phyloP scores from a whole-genome alignment of 2,888 invertebrate genomes.

The Thysanoteuthis rhombus region DNA sequence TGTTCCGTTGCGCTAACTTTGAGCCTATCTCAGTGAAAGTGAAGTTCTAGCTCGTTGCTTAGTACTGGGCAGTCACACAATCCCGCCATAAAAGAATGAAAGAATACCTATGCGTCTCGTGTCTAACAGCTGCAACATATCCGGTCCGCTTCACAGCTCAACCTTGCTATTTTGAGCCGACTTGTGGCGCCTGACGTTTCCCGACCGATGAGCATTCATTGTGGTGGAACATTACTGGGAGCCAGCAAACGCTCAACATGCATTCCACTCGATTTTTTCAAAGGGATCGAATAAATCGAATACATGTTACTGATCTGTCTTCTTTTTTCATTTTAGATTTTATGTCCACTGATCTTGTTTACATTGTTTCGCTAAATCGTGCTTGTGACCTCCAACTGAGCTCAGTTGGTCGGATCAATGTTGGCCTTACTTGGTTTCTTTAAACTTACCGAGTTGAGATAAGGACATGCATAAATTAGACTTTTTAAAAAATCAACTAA shows the following conservation, averaged over 20 bases:
- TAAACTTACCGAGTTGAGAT: too few relatives aligned
- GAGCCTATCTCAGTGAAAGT: background rate
- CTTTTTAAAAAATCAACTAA: too few relatives aligned
- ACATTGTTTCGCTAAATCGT: background rate
- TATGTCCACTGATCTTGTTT: background rate
- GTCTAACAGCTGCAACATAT: background rate
- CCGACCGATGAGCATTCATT: background rate
- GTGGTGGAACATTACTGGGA: background rate
- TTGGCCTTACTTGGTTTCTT: too few relatives aligned
- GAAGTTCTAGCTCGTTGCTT: background rate
- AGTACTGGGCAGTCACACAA: background rate
- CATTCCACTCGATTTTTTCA: background rate
- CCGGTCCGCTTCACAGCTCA: background rate
- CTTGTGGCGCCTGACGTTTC: background rate
- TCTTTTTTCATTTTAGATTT: background rate
- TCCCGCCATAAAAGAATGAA: background rate
- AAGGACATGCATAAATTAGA: too few relatives aligned
- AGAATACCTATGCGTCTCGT: background rate
- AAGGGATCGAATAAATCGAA: background rate
- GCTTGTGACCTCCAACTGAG: too few relatives aligned
- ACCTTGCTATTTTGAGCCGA: background rate
- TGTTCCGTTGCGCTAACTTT: background rate
- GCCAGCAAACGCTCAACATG: background rate
- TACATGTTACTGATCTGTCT: background rate
- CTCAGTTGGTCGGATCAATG: too few relatives aligned